Percentiles rank a stretch among this genome's conserved stretches.
Evolutionary conservation across 2,888 invertebrate genomes (phyloP).

Genomic region (Temnothorax rugatulus): DNA sequence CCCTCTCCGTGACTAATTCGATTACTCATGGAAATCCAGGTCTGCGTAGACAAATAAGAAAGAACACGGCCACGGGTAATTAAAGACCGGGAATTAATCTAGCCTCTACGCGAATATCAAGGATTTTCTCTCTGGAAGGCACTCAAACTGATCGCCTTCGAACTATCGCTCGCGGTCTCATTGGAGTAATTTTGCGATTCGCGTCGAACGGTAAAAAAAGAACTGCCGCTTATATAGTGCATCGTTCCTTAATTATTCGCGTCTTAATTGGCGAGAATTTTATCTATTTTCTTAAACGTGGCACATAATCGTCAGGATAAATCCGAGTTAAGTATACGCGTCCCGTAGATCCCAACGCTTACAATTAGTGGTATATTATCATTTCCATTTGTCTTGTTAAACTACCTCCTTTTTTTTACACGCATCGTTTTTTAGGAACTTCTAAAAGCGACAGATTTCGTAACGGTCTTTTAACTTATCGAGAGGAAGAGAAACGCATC

Average conservation of each 20-base stretch:
- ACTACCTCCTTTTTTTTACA: neutral
- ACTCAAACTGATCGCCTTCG: conserved; percentile 1
- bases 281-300: neutral
- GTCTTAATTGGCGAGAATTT: neutral
- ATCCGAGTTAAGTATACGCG: neutral
- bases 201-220: neutral
- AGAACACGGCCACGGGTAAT: conserved; percentile 64
- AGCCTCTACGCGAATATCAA: conserved; percentile 31
- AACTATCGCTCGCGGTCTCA: neutral
- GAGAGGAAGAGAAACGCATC: conserved; percentile 42
- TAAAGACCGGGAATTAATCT: neutral
- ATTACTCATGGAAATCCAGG: conserved; percentile 74
- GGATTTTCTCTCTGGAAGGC: conserved; percentile 46
- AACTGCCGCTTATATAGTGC: neutral
- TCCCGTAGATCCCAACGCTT: neutral
- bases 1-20: conserved; percentile 56
- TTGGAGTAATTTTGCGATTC: conserved; percentile 5
- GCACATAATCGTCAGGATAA: neutral
- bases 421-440: neutral
- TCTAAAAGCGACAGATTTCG: neutral
- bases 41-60: conserved; percentile 65
- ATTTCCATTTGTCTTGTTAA: neutral
- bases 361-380: neutral
- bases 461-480: neutral
- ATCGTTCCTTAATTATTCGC: neutral